These are phyloP conservation scores for Pocota personata DNA, from an alignment of 2,888 invertebrate species.

Conservation along the genomic window DNA sequence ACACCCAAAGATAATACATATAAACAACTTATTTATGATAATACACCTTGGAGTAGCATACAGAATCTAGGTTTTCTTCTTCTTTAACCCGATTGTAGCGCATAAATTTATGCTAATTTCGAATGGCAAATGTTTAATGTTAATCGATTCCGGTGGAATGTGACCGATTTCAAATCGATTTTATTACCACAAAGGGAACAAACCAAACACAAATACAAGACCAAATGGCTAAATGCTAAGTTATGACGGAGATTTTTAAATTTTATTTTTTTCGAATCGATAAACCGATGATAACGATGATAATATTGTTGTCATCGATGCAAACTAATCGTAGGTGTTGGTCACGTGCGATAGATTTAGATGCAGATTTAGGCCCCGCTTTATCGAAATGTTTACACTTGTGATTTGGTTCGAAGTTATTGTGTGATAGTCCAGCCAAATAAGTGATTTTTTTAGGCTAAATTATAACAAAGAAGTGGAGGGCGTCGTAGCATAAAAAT, in stretches of 20 bases:
- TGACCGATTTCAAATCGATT: not conserved
- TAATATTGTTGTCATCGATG: not conserved
- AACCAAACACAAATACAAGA: not conserved
- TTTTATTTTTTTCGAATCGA: not conserved
- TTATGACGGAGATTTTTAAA: not conserved
- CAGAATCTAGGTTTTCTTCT: not conserved
- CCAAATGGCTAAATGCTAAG: not conserved
- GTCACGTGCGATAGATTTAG: conserved; percentile 5
- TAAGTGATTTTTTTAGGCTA: no score
- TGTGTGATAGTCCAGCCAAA: no score
- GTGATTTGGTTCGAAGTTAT: not conserved
- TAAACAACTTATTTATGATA: conserved; percentile 39
- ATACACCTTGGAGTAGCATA: not conserved
- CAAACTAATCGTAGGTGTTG: conserved; percentile 11
- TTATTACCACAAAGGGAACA: not conserved
- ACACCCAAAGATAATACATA: not conserved
- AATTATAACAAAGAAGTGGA: no score
- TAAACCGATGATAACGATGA: not conserved
- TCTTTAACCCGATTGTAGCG: not conserved
- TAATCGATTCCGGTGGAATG: conserved; percentile 19
- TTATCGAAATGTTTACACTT: conserved; percentile 26
- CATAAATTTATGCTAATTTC: conserved; percentile 33
- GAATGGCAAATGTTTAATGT: conserved; percentile 16
- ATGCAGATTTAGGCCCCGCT: conserved; percentile 8
- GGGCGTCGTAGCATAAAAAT: no score